Evolutionary conservation across 2,888 invertebrate genomes (phyloP).

Genomic region (Andrena fulva): DNA sequence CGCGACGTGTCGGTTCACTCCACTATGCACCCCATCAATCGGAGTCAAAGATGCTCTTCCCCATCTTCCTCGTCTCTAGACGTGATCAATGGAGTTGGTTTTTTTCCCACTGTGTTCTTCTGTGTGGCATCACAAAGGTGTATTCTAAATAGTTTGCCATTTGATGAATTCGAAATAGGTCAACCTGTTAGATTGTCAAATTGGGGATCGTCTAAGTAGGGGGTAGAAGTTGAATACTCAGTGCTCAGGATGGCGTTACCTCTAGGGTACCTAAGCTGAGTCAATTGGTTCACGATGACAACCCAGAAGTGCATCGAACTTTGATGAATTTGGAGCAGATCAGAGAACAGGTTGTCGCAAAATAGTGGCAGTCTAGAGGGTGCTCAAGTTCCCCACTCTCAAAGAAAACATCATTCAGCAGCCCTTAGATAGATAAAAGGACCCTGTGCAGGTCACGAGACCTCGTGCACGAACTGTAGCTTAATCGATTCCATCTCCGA

Average conservation of each 20-base stretch:
- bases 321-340: too few relatives aligned
- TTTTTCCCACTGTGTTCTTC: too few relatives aligned
- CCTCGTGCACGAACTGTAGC: too few relatives aligned
- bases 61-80: not conserved
- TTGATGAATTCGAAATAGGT: not conserved
- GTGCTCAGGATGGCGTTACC: too few relatives aligned
- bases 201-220: not conserved
- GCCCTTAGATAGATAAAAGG: not conserved
- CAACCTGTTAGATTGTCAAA: not conserved
- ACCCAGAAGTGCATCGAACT: too few relatives aligned
- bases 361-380: too few relatives aligned
- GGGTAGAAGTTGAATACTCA: too few relatives aligned
- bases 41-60: not conserved
- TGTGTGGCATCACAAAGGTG: not conserved
- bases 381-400: not conserved
- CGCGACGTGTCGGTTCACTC: slow-evolving; percentile 29
- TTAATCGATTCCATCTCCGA: not conserved
- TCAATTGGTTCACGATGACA: too few relatives aligned
- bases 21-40: slow-evolving; percentile 25
- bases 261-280: too few relatives aligned
- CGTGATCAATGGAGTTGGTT: not conserved
- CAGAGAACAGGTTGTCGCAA: too few relatives aligned
- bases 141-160: not conserved
- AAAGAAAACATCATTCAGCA: not conserved
- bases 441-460: not conserved